Conservation (phyloP, 2,113 vertebrate species). For the Origma solitaria region DNA sequence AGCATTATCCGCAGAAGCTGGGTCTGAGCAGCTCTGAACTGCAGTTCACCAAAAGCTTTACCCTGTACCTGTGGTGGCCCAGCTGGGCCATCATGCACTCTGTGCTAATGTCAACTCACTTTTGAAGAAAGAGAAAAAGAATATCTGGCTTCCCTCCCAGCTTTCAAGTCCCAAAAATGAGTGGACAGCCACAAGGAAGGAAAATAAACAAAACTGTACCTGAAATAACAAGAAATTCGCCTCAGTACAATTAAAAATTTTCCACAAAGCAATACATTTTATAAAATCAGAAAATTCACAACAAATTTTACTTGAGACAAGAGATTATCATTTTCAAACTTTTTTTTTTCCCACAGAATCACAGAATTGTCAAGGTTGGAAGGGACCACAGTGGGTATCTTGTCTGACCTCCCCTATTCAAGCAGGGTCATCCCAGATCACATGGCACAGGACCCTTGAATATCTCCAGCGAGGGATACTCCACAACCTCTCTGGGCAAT, state of each 20-base stretch:
- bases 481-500: fast-evolving
- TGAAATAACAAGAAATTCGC: neutral
- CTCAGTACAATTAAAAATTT: neutral
- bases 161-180: neutral
- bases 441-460: neutral
- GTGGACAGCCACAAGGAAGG: fast-evolving
- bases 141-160: neutral
- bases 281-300: neutral
- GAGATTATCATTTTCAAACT: neutral
- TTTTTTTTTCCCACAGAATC: neutral
- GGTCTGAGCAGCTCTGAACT: neutral
- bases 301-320: neutral
- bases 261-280: neutral
- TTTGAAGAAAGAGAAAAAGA: neutral
- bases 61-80: fast-evolving
- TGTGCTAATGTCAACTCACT: neutral
- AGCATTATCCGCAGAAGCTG: neutral
- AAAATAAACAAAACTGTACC: neutral
- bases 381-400: neutral
- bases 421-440: neutral
- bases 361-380: neutral
- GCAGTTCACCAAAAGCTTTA: neutral
- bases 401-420: neutral
- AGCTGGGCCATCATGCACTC: neutral
- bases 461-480: neutral